Conservation (phyloP, 2,113 vertebrate species). For the Alethe castanea region DNA sequence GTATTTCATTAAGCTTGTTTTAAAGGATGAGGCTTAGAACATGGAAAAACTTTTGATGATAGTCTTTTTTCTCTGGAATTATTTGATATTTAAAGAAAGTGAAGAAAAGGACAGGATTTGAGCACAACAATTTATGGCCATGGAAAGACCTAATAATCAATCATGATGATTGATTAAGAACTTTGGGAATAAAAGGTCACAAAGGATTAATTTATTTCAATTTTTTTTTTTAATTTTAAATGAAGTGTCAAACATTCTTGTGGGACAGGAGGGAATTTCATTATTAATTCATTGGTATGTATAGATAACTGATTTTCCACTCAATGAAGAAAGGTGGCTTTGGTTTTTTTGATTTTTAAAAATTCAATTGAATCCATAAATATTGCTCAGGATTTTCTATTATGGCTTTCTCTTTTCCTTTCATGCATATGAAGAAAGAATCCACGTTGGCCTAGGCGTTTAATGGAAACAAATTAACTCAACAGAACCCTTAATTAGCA, state of each 20-base stretch:
- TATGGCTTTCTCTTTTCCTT: background rate
- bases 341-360: accelerated
- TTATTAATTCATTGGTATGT: background rate
- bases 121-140: background rate
- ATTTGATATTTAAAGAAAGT: background rate
- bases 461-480: background rate
- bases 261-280: background rate
- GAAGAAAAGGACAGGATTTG: background rate
- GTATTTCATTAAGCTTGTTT: background rate
- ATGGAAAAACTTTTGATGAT: background rate
- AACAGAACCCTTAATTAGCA: background rate
- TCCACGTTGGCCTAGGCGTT: background rate
- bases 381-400: background rate
- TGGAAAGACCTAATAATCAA: slow-evolving; percentile 22
- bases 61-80: background rate
- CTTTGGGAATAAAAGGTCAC: background rate
- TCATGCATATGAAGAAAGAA: background rate
- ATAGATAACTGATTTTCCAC: background rate
- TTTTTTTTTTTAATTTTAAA: background rate
- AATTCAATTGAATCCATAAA: background rate
- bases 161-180: background rate
- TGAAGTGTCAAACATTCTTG: background rate
- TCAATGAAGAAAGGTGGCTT: accelerated
- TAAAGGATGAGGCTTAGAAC: background rate
- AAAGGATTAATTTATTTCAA: background rate